Base-by-base conservation (phyloP, 2,797 vertebrate species). In the Ctenopoma multispine region DNA sequence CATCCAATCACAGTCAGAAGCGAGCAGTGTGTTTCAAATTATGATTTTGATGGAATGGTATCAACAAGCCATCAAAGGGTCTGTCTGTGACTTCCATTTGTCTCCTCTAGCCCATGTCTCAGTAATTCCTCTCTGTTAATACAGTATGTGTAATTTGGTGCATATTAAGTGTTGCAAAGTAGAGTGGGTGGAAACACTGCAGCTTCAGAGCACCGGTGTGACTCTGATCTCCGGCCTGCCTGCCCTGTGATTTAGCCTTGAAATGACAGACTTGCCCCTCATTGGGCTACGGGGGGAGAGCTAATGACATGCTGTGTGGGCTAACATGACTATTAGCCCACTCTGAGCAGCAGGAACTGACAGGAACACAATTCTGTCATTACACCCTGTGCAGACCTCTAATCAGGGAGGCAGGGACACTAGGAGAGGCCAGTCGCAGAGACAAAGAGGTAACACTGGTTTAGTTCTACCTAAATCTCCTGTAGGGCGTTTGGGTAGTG, bases 281-380 rank as follows among this genome's bases (percentile, higher is more conserved):
- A 84, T 86, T 74, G 83, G 86, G 87, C 86, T 81, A 87, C 82
- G 90, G 87, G 81, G 83, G 80, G 88, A 87, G 89, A 72, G 84
- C 79, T 94, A 94, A 94, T 94, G 90, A 93, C 89, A 94, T 56
- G 66, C 86, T 92, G 86, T 69, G 80, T 87, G 83, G 90, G 86
- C 89, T 84, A 90, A 93, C 88, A n/a, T 93, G 89, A 88, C 94
- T 93, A 94, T 95, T 94, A 93, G 87, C 89, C 89, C 83, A 90
- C 90, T 84, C 75, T 68, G 79, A 85, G 86, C 78, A 84, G 85
- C 90, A 93, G 93, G 92, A 92, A 91, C 85, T 85, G 89, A 88
- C 88, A 87, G 86, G 77, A 92, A 89, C 87, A 87, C 81, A 84
- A 91, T 90, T 92, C 93, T 94, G 92, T 94, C 89, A 94, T 94